Base-by-base conservation (phyloP, 2,888 invertebrate species). In the Cheilosia urbana region DNA sequence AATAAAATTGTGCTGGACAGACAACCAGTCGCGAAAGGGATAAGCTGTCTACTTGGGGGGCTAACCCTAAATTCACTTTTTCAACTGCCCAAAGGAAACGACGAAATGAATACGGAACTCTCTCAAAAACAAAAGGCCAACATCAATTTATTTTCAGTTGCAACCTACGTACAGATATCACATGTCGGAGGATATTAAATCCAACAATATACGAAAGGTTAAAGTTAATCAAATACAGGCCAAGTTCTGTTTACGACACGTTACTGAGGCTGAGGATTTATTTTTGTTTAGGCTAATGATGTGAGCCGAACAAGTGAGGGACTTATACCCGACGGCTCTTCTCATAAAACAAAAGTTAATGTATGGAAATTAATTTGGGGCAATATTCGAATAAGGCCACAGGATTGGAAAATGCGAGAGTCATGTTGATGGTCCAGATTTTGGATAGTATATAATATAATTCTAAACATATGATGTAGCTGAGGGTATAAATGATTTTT, bases 141-240 rank as follows among this genome's bases (percentile, higher is more conserved):
- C 15, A 57, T 69, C 40, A 53, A 68, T 11, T 45, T 55, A 27
- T 68, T 55, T 42, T 45, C 45, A 57, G 15, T 45, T 19, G 17
- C 69, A 69, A 57, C 34, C 57, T 40, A 13, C 9, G 1, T 21
- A 11, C 30, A 34, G 24, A 60, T 27, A 15, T 24, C 9, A 15
- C 21, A 5, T 34, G 65, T 47, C 42, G 37, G 42, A 21, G 30
- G 27, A 60, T 72, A 83, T 83, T 66, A 75, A 84, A 84, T 79
- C 65, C 79, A 75, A 71, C 80, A 71, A 71, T 66, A 71, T 66
- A 69, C 65, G 71, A 71, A 76, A 80, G 71, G 80, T 80, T 85
- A 71, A 80, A 80, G 76, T 85, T 72, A 72, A 85, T 80, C 75
- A 85, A 85, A 71, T 76, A 49, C 75, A 75, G 71, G 47, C 69